These are phyloP conservation scores for Pyrocephalus nanus DNA, from an alignment of 2,797 vertebrate species.

Conservation along the genomic window DNA sequence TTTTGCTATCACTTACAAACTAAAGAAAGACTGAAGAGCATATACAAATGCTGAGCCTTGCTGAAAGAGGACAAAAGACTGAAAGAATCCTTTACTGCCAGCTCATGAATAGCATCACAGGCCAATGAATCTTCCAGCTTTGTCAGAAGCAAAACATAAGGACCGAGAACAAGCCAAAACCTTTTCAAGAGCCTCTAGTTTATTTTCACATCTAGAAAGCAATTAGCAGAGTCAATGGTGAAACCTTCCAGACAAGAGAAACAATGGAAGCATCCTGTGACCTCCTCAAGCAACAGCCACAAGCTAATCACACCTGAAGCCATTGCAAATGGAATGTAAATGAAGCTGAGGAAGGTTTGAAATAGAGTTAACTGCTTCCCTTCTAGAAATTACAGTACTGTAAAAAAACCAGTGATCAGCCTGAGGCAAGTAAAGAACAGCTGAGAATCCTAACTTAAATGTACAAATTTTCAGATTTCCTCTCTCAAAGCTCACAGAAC, in stretches of 20 bases:
- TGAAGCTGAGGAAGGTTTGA: not conserved
- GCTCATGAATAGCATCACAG: not conserved
- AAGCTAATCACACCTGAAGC: not conserved
- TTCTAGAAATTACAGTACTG: not conserved
- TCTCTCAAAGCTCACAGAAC: not conserved
- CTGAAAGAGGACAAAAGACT: not conserved
- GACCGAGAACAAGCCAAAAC: not conserved
- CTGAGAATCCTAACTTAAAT: not conserved
- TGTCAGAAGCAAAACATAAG: not conserved
- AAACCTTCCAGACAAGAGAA: not conserved
- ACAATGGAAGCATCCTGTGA: not conserved
- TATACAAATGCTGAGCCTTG: not conserved
- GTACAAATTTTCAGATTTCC: not conserved
- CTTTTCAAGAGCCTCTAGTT: not conserved
- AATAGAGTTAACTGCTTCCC: not conserved
- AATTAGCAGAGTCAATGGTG: not conserved
- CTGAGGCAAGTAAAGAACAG: not conserved
- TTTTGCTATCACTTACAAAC: not conserved
- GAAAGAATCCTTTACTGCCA: not conserved
- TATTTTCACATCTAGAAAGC: not conserved
- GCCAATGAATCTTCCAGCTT: not conserved
- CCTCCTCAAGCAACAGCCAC: not conserved
- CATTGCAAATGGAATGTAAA: not conserved
- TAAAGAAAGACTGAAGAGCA: not conserved
- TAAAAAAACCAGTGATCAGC: not conserved